Evolutionary conservation across 2,888 invertebrate genomes (phyloP).

Genomic region (Hybos culiciformis): DNA sequence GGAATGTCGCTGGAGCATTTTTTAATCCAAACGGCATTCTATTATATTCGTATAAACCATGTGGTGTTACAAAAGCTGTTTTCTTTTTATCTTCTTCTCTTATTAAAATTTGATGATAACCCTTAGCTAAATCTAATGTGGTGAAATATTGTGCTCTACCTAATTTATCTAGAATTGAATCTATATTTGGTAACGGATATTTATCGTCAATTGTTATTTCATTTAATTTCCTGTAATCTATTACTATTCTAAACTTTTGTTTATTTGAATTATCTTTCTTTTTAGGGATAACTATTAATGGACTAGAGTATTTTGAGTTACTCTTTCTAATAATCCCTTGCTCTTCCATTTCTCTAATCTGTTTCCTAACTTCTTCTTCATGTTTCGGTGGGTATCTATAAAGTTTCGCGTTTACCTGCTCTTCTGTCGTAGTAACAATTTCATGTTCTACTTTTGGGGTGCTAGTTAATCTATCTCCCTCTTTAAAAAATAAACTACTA

Average conservation of each 20-base stretch:
- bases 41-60: conserved; percentile 3
- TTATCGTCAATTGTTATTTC: conserved; percentile 9
- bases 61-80: conserved; percentile 4
- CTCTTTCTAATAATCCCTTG: conserved; percentile 8
- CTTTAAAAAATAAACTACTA: background rate
- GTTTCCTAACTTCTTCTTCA: conserved; percentile 4
- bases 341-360: conserved; percentile 6
- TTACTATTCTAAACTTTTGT: conserved; percentile 6
- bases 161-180: conserved; percentile 8
- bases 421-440: background rate
- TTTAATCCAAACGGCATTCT: conserved; percentile 5
- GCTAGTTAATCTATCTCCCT: conserved; percentile 1
- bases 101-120: conserved; percentile 8
- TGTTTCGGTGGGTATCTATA: conserved; percentile 6
- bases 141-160: conserved; percentile 6
- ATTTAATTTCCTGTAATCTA: conserved; percentile 10
- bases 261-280: conserved; percentile 7
- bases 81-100: conserved; percentile 4
- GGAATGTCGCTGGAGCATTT: conserved; percentile 9
- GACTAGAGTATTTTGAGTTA: conserved; percentile 4
- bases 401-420: background rate
- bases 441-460: background rate
- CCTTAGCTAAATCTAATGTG: conserved; percentile 9
- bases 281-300: conserved; percentile 8
- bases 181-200: conserved; percentile 8